Evolutionary conservation across 2,113 vertebrate genomes (phyloP).

Genomic region (Silurus asotus): DNA sequence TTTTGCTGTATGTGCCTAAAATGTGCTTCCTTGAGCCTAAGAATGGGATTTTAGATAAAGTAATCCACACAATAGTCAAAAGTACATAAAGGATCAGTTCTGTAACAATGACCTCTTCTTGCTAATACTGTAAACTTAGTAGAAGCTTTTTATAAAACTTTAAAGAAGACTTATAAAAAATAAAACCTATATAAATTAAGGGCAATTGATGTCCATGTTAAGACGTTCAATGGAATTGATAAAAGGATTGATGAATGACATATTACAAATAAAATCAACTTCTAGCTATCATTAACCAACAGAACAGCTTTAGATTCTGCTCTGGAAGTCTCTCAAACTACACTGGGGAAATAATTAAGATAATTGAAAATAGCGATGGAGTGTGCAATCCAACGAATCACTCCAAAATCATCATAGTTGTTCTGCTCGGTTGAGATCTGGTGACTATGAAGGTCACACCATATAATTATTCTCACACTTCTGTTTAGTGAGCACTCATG

Average conservation of each 20-base stretch:
- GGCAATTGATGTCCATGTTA: not conserved
- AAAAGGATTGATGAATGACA: not conserved
- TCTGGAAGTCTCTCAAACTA: not conserved
- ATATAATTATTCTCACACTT: not conserved
- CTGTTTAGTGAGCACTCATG: not conserved
- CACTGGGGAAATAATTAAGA: not conserved
- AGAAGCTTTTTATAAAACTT: slow-evolving; percentile 1
- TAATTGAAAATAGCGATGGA: not conserved
- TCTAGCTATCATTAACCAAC: not conserved
- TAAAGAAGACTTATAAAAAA: not conserved
- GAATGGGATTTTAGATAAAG: slow-evolving; percentile 32
- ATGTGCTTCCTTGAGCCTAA: slow-evolving; percentile 4
- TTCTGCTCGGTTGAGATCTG: not conserved
- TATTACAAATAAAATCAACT: not conserved
- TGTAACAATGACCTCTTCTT: not conserved
- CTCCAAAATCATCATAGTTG: not conserved
- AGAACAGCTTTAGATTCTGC: not conserved
- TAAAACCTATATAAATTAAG: not conserved
- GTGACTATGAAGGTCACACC: not conserved
- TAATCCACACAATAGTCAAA: not conserved
- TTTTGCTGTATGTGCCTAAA: slow-evolving; percentile 17
- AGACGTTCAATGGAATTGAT: not conserved
- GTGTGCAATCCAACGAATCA: not conserved
- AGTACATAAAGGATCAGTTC: not conserved
- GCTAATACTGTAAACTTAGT: not conserved